A percentile compares a stretch with the other conserved stretches of the same genome.
These are phyloP conservation scores for Drosophila pseudoobscura DNA, from an alignment of 1,140 invertebrate species.

Conservation along the genomic window DNA sequence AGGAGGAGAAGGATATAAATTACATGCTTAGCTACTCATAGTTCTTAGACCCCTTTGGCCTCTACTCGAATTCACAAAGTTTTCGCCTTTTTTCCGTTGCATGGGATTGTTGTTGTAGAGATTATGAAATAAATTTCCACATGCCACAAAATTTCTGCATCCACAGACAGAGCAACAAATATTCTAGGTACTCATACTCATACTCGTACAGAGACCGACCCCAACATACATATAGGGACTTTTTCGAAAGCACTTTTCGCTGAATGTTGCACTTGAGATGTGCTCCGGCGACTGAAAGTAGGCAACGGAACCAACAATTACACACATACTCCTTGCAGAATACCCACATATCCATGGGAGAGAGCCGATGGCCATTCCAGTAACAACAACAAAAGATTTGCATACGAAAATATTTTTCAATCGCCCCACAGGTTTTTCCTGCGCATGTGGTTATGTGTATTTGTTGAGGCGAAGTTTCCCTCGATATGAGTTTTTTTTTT, in stretches of 20 bases:
- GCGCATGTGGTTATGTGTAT: slow-evolving; percentile 53
- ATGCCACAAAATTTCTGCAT: slow-evolving; percentile 74
- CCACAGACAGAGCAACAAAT: slow-evolving; percentile 46
- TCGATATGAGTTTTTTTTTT: slow-evolving; percentile 40
- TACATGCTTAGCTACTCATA: slow-evolving; percentile 55
- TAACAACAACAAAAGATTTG: slow-evolving; percentile 61
- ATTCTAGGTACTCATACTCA: slow-evolving; percentile 35
- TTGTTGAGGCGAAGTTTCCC: slow-evolving; percentile 52
- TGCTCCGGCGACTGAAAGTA: slow-evolving; percentile 43
- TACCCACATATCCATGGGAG: neutral
- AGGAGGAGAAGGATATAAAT: slow-evolving; percentile 46
- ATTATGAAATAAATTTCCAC: slow-evolving; percentile 80
- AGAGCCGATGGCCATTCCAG: slow-evolving; percentile 41
- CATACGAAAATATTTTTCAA: slow-evolving; percentile 77
- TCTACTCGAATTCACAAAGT: slow-evolving; percentile 42
- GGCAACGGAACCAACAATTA: slow-evolving; percentile 52
- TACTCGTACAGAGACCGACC: too few relatives aligned
- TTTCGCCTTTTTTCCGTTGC: slow-evolving; percentile 16
- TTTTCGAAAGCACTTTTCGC: slow-evolving; percentile 10
- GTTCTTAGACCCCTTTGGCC: slow-evolving; percentile 7
- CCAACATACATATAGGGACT: neutral
- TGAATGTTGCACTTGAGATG: slow-evolving; percentile 70
- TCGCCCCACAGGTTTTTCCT: slow-evolving; percentile 55
- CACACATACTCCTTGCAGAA: slow-evolving; percentile 8
- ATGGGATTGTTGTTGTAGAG: slow-evolving; percentile 31